Conservation (phyloP, 2,113 vertebrate species). For the Gambusia holbrooki region DNA sequence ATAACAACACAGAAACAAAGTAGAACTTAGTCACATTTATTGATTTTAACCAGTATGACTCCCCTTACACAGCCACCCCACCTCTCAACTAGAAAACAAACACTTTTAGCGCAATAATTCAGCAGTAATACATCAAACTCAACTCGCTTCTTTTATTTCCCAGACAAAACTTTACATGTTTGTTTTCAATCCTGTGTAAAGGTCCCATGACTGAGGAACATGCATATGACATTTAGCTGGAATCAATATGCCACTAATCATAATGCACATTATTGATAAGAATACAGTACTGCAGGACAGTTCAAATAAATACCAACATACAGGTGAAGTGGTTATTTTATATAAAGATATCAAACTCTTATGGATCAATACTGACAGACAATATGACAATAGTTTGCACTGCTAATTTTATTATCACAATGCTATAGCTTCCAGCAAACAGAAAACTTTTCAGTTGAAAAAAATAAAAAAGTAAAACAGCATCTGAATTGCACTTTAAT, state of each 20-base stretch:
- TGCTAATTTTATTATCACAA: constrained; percentile 86
- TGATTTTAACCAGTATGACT: constrained; percentile 89
- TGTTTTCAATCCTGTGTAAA: constrained; percentile 89
- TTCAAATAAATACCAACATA: constrained; percentile 99
- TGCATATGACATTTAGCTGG: constrained; percentile 92
- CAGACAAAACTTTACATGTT: constrained; percentile 69
- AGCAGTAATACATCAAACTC: constrained; percentile 76
- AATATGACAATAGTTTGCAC: constrained; percentile 91
- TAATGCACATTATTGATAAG: constrained; percentile 93
- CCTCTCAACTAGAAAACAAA: constrained; percentile 80
- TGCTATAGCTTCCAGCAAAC: constrained; percentile 94
- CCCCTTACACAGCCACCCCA: constrained; percentile 88
- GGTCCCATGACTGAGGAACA: constrained; percentile 92
- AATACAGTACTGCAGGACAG: constrained; percentile 95
- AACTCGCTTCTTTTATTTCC: constrained; percentile 49
- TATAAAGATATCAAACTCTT: constrained; percentile 93
- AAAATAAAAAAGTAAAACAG: constrained; percentile 73
- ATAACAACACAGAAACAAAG: constrained; percentile 38
- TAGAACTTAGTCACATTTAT: constrained; percentile 86
- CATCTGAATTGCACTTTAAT: constrained; percentile 82
- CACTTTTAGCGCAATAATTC: constrained; percentile 77
- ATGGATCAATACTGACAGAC: constrained; percentile 96
- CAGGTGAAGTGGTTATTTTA: constrained; percentile 87
- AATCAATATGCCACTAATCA: constrained; percentile 90
- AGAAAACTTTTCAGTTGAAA: constrained; percentile 84